A percentile compares a stretch with the other conserved stretches of the same genome.
Conservation (phyloP, 2,888 invertebrate genomes). For the Drosophila flavopinicola region DNA sequence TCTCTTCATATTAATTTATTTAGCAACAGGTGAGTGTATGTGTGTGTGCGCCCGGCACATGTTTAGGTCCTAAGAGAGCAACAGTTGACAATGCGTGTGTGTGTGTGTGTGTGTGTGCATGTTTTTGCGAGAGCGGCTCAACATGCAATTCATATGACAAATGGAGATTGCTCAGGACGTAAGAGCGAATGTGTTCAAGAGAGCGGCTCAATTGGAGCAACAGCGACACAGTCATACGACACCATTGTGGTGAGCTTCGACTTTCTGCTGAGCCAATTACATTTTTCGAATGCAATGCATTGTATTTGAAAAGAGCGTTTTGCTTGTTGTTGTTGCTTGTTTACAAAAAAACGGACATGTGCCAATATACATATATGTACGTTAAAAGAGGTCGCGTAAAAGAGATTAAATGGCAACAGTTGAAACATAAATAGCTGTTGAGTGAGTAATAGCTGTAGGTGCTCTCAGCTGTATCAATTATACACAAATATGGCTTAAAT, state of each 20-base stretch:
- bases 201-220: conserved; percentile 3
- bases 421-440: conserved; percentile 19
- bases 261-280: conserved; percentile 50
- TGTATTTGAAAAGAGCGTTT: conserved; percentile 9
- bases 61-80: conserved; percentile 38
- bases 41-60: conserved; percentile 12
- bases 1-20: conserved; percentile 77
- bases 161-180: neutral
- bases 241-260: conserved; percentile 39
- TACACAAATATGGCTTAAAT: conserved; percentile 6
- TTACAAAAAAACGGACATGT: conserved; percentile 39
- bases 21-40: conserved; percentile 80
- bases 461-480: conserved; percentile 16
- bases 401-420: conserved; percentile 28
- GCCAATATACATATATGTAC: conserved; percentile 34
- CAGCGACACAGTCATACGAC: conserved; percentile 4
- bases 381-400: conserved; percentile 44
- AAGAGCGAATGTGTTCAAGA: neutral
- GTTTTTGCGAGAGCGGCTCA: conserved; percentile 31
- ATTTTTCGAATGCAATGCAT: conserved; percentile 36
- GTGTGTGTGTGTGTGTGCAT: conserved; percentile 16
- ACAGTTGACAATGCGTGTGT: conserved; percentile 21
- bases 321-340: conserved; percentile 29
- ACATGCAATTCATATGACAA: conserved; percentile 18
- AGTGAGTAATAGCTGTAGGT: conserved; percentile 28